Percentiles rank a stretch among this genome's conserved stretches.
Conservation (phyloP, 2,888 invertebrate species). For the Phlogophora meticulosa region DNA sequence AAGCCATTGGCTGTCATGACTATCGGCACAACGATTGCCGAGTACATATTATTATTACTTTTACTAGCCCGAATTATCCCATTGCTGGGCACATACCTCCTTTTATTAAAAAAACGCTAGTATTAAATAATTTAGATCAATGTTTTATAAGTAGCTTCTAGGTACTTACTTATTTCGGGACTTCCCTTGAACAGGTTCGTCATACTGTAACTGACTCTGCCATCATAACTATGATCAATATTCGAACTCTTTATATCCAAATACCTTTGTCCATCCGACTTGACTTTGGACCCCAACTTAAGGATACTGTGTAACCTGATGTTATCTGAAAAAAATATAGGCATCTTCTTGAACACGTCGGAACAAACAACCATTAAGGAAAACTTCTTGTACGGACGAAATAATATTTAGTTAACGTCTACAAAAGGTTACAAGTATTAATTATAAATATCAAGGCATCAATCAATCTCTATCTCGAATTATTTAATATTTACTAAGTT, state of each 20-base stretch:
- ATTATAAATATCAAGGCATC: too few relatives aligned
- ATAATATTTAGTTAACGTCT: background rate
- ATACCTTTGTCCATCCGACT: constrained; percentile 70
- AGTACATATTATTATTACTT: too few relatives aligned
- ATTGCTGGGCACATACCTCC: too few relatives aligned
- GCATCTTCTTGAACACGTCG: constrained; percentile 5
- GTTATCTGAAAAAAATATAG: constrained; percentile 73
- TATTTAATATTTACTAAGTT: too few relatives aligned
- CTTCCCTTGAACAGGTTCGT: constrained; percentile 79
- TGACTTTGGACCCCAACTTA: constrained; percentile 66
- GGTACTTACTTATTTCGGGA: constrained; percentile 80
- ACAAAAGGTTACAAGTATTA: background rate
- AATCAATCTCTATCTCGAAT: too few relatives aligned
- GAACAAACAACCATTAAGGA: constrained; percentile 6
- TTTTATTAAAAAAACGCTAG: too few relatives aligned
- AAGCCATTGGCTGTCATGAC: too few relatives aligned
- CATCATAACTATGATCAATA: constrained; percentile 75
- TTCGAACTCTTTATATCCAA: constrained; percentile 70
- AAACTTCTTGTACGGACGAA: background rate
- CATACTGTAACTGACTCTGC: constrained; percentile 76
- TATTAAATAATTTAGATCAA: background rate
- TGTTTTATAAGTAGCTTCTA: background rate
- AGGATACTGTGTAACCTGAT: constrained; percentile 70
- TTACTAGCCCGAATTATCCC: too few relatives aligned
- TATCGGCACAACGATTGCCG: too few relatives aligned